Percentiles rank a stretch among this genome's conserved stretches.
Conservation (phyloP, 53 echinoderm and acorn worm genomes). For the Zoroaster sp. region DNA sequence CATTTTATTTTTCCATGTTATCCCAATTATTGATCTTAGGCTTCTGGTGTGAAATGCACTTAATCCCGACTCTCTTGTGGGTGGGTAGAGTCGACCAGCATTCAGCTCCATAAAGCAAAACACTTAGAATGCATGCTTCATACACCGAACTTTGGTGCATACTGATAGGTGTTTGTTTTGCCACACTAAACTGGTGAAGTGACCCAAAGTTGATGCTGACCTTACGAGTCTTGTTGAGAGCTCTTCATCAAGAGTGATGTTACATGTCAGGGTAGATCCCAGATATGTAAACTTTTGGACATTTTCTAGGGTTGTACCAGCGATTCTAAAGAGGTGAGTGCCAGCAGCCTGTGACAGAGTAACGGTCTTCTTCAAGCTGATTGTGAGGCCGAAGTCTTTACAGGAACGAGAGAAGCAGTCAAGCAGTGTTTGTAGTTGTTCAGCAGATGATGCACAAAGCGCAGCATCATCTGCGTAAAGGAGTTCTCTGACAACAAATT, state of each 20-base stretch:
- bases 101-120: no score
- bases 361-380: no score
- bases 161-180: background rate
- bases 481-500: no score
- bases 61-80: no score
- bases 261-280: background rate
- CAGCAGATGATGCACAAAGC: background rate
- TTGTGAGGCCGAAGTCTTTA: background rate
- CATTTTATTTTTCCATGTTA: background rate
- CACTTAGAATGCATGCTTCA: no score
- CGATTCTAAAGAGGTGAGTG: no score
- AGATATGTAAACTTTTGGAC: background rate
- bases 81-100: background rate
- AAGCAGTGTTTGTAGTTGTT: background rate
- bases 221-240: background rate
- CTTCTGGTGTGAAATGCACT: background rate
- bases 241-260: background rate
- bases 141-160: no score
- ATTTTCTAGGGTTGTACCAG: background rate
- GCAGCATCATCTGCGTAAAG: no score
- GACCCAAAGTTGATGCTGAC: background rate
- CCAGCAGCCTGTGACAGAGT: no score
- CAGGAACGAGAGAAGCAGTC: slow-evolving; percentile 13
- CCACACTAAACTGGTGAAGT: background rate
- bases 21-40: background rate